Evolutionary conservation across 1,140 invertebrate species (phyloP), one percentile per base, ranked within the genome.

Genomic region (Plutomurus gul): DNA sequence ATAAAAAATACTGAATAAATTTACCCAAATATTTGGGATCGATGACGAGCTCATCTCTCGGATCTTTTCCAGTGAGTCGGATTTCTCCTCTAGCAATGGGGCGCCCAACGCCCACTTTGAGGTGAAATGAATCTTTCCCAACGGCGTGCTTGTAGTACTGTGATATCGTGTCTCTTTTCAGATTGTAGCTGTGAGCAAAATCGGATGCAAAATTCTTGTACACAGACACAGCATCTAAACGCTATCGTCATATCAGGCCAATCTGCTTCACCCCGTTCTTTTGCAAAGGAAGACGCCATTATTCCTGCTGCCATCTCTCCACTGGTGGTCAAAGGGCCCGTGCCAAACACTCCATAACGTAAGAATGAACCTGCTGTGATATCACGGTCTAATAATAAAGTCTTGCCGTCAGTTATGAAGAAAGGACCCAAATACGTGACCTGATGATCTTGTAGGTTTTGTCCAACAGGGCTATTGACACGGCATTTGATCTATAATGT

Each of bases 321-420:
- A 30, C 22, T 37, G 4, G 76, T 40, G 0, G 60, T 78, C 43
- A 78, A 37, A 13, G 40, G 49, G n/a, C 76, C 76, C 49, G 36
- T 74, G 5, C 80, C 80, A 46, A 72, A 82, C 51, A 85, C 78
- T 18, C 81, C 82, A 49, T 85, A 87, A 72, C 85, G 81, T 1
- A 73, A n/a, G 46, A 76, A 76, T 11, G 75, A 46, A 20, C 36
- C 10, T 7, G 43, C 27, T 2, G 65, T 39, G 0, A 78, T 36
- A 51, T 78, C 76, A 0, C 76, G 22, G 18, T 78, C 76, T 25
- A 78, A 2, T 3, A 22, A 18, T n/a, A 72, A 43, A 10, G 39
- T 49, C n/a, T 27, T 47, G 1, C 25, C 36, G 13, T 46, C 20
- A 47, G 72, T 33, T 1, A 78, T 73, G 22, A 78, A 70, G 22